Evolutionary conservation across 2,113 vertebrate species (phyloP), one percentile per base, ranked within the genome.

Genomic region (Podocnemis expansa): DNA sequence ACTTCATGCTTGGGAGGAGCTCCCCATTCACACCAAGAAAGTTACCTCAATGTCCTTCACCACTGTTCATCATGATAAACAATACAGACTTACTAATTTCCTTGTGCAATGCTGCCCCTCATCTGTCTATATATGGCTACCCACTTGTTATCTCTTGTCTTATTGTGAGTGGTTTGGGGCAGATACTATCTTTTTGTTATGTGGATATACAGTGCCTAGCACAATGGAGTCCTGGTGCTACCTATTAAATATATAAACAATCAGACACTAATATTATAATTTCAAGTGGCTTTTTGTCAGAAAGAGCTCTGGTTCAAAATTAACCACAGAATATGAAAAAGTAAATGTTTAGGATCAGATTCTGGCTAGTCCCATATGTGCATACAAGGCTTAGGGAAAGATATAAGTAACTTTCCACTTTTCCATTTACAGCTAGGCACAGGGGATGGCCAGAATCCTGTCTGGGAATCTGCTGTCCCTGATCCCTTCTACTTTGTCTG

Each of bases 51-150:
- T 89, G 73, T 25, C 80, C 90, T 41, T 3, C 47, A 41, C 58
- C n/a, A 80, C 43, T 1, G 17, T 49, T 13, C 1, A 16, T 4
- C 2, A 52, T 2, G 27, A 21, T 58, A 10, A 85, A 79, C 41
- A 55, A 85, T 22, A 10, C 2, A 5, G 0, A 3, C 85, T 89
- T 27, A n/a, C 1, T 29, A 25, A 80, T 78, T 31, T 1, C n/a
- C 58, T 2, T 1, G 82, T 0, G 88, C 16, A 67, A 52, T 16
- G 14, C 29, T 7, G 14, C 60, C 31, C 2, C 13, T 2, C 7
- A 60, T 1, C 13, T 52, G 70, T 73, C n/a, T 55, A 2, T 13
- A 21, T 52, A 4, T 13, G 25, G 52, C 31, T 43, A 85, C 80
- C 21, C 22, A 51, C 7, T 4, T 38, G n/a, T 14, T 85, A 12